A percentile compares a stretch with the other conserved stretches of the same genome.
phyloP scores from a whole-genome alignment of 2,888 invertebrate genomes.

The Phlogophora meticulosa region DNA sequence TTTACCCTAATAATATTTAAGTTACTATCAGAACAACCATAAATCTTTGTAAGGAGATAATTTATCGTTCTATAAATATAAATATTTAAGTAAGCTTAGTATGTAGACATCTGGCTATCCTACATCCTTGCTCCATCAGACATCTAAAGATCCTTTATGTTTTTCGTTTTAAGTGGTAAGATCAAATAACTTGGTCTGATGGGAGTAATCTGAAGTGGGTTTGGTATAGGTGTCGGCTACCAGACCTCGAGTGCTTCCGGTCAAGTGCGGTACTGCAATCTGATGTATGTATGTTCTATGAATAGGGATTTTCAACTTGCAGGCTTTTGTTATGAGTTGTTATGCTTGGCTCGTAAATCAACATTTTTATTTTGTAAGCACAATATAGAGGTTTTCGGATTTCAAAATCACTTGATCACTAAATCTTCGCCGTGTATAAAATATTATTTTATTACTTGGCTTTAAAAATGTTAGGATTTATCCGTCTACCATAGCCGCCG shows the following conservation, averaged over 20 bases:
- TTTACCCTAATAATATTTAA: slow-evolving; percentile 27
- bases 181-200: slow-evolving; percentile 82
- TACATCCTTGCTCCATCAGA: slow-evolving; percentile 50
- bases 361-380: neutral
- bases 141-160: slow-evolving; percentile 50
- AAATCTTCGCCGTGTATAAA: too few species aligned
- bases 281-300: slow-evolving; percentile 51
- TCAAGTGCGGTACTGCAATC: slow-evolving; percentile 64
- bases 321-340: slow-evolving; percentile 9
- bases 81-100: slow-evolving; percentile 53
- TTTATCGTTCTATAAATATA: slow-evolving; percentile 40
- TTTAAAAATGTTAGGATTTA: too few species aligned
- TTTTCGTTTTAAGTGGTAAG: slow-evolving; percentile 82
- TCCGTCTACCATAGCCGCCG: neutral
- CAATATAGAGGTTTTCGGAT: too few species aligned
- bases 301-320: slow-evolving; percentile 29
- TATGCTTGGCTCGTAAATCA: neutral
- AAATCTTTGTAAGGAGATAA: slow-evolving; percentile 30
- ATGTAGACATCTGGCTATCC: slow-evolving; percentile 54
- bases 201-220: slow-evolving; percentile 84
- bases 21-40: slow-evolving; percentile 16
- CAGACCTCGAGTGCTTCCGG: slow-evolving; percentile 83
- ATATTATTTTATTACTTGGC: too few species aligned
- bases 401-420: too few species aligned
- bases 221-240: slow-evolving; percentile 68